Base-by-base conservation (phyloP, 2,797 vertebrate species). In the Alosa sapidissima region DNA sequence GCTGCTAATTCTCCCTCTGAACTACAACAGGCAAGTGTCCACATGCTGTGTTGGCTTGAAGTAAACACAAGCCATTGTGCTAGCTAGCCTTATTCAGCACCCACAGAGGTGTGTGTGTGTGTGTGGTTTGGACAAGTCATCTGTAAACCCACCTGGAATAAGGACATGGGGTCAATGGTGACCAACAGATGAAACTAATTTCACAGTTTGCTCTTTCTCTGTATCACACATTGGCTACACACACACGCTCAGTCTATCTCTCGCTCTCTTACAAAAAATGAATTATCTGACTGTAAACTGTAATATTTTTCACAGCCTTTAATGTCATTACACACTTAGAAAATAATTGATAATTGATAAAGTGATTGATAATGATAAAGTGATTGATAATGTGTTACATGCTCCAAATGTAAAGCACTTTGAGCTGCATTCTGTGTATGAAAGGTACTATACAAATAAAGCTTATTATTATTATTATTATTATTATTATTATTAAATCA, bases 61-160 rank as follows among this genome's bases (percentile, higher is more conserved):
- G 87, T 87, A 88, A 91, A 87, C 83, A 86, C 14, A 24, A 36
- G 28, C 84, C 84, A 87, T 91, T 88, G 86, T 88, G 84, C 81
- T 68, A 72, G 65, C 65, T 72, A 82, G 51, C 68, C 65, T 86
- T 72, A 85, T 82, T 89, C 89, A 84, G 51, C 83, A 86, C 75
- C 58, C 62, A 49, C 86, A 87, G 16, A 55, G 54, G 60, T 21
- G 36, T 48, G 81, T 51, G 68, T 81, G 55, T 33, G 82, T 84
- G 88, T 85, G 81, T 54, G 51, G 51, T 81, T 84, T 33, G 83
- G 68, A 72, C 33, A 68, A 47, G 86, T 75, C 51, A 62, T 86
- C 19, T 47, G 72, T 68, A 81, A 87, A 85, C 81, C 85, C 60
- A 86, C 84, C 82, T 87, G 83, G 48, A 45, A n/a, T 51, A 47